These are phyloP conservation scores for Tadarida brasiliensis DNA, from an alignment of 2,797 vertebrate species.

Conservation along the genomic window DNA sequence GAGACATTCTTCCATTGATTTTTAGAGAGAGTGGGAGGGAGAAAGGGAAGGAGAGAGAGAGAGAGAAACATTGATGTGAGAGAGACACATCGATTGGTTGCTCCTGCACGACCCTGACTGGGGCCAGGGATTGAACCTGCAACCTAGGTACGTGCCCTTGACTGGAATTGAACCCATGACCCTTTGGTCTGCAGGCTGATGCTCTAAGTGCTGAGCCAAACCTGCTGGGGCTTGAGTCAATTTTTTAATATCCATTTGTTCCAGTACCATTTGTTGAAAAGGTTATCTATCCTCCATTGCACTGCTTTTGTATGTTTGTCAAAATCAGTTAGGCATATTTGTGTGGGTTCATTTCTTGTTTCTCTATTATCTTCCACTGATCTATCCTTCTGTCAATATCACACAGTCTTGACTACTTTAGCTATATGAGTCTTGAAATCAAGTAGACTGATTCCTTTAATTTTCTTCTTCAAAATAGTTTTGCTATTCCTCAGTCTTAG, in stretches of 20 bases:
- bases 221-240: not conserved
- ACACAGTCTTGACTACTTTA: not conserved
- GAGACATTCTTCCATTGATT: too few species aligned
- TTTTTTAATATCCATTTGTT: not conserved
- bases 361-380: not conserved
- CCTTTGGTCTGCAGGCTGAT: too few species aligned
- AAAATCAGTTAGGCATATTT: not conserved
- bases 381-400: not conserved
- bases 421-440: not conserved
- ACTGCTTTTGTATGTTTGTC: not conserved
- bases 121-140: too few species aligned
- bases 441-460: not conserved
- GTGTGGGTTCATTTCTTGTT: not conserved
- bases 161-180: too few species aligned
- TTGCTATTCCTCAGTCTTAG: not conserved
- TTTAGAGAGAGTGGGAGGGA: too few species aligned
- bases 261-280: not conserved
- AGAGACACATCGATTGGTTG: too few species aligned
- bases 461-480: not conserved
- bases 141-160: too few species aligned
- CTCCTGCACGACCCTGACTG: too few species aligned
- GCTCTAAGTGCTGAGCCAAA: too few species aligned
- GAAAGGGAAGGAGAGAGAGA: too few species aligned
- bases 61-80: too few species aligned
- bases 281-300: not conserved